Evolutionary conservation across 2,888 invertebrate species (phyloP), one percentile per base, ranked within the genome.

Genomic region (Conchocele bisecta): DNA sequence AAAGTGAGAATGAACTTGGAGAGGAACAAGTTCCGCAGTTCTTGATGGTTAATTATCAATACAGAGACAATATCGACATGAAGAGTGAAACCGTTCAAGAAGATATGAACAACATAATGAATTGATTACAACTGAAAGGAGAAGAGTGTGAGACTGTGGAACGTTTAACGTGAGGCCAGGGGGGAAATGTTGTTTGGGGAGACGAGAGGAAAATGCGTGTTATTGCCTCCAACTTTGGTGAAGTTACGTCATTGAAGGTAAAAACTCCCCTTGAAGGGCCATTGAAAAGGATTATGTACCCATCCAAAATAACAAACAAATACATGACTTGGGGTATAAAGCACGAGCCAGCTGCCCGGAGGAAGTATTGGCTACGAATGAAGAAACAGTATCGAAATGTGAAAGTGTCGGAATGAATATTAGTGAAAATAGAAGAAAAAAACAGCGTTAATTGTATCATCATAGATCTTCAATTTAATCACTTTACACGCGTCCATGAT

Each of bases 281-380:
- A 13, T 15, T 37, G n/a, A 37, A 37, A n/a, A 37, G 37, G n/a
- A 37, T 37, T 13, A 13, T 37, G n/a, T 37, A 37, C 37, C 13
- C 37, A n/a, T n/a, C 59, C 3, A 26, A 17, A 6, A 3, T 57
- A 4, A 5, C 20, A 17, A 46, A 48, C 15, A 48, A 6, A 44
- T 48, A 48, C 24, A 20, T 42, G 17, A 29, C 5, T 22, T 58
- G 42, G 42, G 63, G 51, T 41, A 37, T 6, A 39, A 28, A 9
- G 1, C 56, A 56, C 28, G 65, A 65, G 33, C 3, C 26, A 7
- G 44, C 39, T 7, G 65, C 65, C 1, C 35, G 56, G 17, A 35
- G 28, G n/a, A 46, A 24, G 20, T 65, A 57, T 17, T 5, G 6
- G 17, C 15, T 11, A 2, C 17, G 1, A 1, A 65, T 65, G 65